Evolutionary conservation across 1,140 invertebrate species (phyloP).

Genomic region (Berghia stephanieae): DNA sequence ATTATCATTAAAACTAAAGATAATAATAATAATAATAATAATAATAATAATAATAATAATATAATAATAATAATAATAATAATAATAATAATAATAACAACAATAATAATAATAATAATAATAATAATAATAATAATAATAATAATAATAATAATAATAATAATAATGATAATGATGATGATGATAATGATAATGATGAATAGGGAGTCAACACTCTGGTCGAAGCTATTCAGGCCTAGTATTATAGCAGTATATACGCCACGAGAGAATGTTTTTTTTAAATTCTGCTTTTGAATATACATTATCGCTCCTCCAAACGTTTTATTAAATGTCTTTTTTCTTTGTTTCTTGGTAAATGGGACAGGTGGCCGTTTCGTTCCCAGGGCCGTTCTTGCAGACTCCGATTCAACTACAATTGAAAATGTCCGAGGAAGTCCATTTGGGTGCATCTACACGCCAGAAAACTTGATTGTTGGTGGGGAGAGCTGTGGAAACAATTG

Average conservation of each 20-base stretch:
- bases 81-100: slow-evolving; percentile 6
- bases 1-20: background rate
- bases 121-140: background rate
- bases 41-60: background rate
- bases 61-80: slow-evolving; percentile 9
- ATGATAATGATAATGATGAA: too few species aligned
- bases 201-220: too few species aligned
- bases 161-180: background rate
- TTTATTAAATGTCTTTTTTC: background rate
- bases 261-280: background rate
- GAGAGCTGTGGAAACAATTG: slow-evolving; percentile 59
- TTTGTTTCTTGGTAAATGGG: background rate
- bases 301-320: background rate
- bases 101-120: background rate
- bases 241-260: background rate
- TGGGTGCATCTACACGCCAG: slow-evolving; percentile 81
- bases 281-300: background rate
- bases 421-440: slow-evolving; percentile 86
- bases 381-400: slow-evolving; percentile 86
- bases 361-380: slow-evolving; percentile 84
- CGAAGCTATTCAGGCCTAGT: too few species aligned
- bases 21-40: background rate
- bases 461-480: slow-evolving; percentile 72
- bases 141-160: background rate
- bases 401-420: slow-evolving; percentile 95